These are phyloP conservation scores for mouse (Mus musculus) DNA, from an alignment of 2,113 vertebrate genomes.

Conservation along the genomic window DNA sequence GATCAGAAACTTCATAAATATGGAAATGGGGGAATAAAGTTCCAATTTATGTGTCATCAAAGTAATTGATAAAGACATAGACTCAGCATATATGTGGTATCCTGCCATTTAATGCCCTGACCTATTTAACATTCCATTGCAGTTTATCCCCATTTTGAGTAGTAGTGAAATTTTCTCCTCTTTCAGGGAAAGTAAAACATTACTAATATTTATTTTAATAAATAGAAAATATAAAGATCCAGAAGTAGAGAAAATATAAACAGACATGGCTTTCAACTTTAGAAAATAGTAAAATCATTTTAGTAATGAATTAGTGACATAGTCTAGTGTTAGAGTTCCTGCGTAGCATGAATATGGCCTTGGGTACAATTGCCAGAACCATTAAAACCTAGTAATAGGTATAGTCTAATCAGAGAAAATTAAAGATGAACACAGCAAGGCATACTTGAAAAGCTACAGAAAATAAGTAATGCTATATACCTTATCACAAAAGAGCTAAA, in stretches of 20 bases:
- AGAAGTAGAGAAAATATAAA: background rate
- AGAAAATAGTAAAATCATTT: background rate
- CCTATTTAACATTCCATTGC: no score
- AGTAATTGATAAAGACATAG: background rate
- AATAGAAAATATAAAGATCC: background rate
- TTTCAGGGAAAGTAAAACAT: background rate
- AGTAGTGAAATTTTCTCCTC: background rate
- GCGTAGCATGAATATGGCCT: background rate
- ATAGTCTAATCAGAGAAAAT: background rate
- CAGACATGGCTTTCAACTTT: background rate
- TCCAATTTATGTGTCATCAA: background rate
- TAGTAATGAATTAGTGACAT: background rate
- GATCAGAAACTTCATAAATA: constrained; percentile 32
- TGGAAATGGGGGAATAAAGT: background rate
- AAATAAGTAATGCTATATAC: background rate
- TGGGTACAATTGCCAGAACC: background rate
- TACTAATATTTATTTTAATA: background rate
- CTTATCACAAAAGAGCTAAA: background rate
- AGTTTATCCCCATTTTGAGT: background rate
- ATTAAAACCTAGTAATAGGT: background rate
- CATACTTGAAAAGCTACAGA: background rate
- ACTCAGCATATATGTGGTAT: background rate
- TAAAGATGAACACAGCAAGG: background rate
- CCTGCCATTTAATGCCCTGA: background rate
- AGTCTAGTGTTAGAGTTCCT: background rate